Base-by-base conservation (phyloP, 2,113 vertebrate species). In the Collichthys lucidus region DNA sequence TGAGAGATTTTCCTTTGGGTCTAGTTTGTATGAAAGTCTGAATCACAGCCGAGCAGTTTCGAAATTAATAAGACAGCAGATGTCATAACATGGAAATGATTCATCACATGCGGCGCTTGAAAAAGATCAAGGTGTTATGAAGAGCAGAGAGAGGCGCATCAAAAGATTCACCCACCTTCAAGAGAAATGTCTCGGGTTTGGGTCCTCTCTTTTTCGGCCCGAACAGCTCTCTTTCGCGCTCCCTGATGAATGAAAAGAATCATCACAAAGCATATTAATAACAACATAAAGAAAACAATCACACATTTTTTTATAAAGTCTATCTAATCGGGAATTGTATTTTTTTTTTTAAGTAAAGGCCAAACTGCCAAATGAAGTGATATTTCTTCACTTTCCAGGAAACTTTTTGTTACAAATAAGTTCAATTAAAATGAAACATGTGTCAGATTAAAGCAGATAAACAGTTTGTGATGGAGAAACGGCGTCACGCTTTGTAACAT, bases 141-240 rank as follows among this genome's bases (percentile, higher is more conserved):
- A 66, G 65, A 19, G 0, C 10, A 2, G 5, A 42, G 16, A 68
- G 52, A 70, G 1, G 19, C 14, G 20, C 22, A 63, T 11, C 6
- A 26, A 57, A 53, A 29, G 31, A 70, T 62, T 52, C 44, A 76
- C 94, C 94, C 94, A 99, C 98, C 97, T 97, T 99, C 29, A 99
- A 82, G 61, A 99, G 92, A 88, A 99, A 99, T 12, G 97, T 99
- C 95, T 99, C 97, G 46, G 98, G 97, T 87, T 99, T 99, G 49
- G 98, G 98, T 86, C 98, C 98, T 87, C 98, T 94, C 89, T 99
- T 99, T 94, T 99, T 96, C 49, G 98, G 98, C 56, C 98, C 98
- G 0, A 96, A 99, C 74, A 98, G 94, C 92, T 99, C 98, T 92
- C 98, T 95, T 92, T 99, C 98, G 69, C 97, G 94, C 89, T 99